Conservation (phyloP, 2,113 vertebrate genomes). For the Tragelaphus imberbis region DNA sequence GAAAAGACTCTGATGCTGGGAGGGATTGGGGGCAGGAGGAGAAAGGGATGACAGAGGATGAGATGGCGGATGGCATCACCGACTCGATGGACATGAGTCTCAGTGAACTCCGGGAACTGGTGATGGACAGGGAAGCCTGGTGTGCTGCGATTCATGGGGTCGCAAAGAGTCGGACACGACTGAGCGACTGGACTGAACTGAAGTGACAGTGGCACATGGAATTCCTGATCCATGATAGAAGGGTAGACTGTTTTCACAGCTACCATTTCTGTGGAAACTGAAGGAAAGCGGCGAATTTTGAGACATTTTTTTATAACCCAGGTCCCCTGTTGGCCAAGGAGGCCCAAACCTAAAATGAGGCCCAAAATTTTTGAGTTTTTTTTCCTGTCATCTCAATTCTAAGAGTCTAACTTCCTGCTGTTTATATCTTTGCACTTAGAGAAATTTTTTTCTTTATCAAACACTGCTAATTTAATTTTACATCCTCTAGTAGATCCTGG, state of each 20-base stretch:
- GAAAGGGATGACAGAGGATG: too few relatives aligned
- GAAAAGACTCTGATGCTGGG: too few relatives aligned
- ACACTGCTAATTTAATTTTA: background rate
- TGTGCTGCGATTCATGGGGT: too few relatives aligned
- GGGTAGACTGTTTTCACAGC: background rate
- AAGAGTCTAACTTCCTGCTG: background rate
- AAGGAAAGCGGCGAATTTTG: background rate
- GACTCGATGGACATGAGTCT: too few relatives aligned
- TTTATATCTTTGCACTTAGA: background rate
- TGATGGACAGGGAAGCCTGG: too few relatives aligned
- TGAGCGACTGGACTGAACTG: too few relatives aligned
- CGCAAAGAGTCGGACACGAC: accelerated
- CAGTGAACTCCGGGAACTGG: too few relatives aligned
- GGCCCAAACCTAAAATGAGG: background rate
- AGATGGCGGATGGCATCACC: too few relatives aligned
- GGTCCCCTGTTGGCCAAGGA: background rate
- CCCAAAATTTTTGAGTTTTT: background rate
- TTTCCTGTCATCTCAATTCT: background rate
- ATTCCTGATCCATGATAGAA: background rate
- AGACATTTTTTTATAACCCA: background rate
- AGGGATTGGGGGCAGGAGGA: too few relatives aligned
- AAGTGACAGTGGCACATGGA: background rate
- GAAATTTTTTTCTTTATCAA: background rate
- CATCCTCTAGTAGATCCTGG: background rate
- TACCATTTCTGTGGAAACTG: background rate